A percentile compares a stretch with the other conserved stretches of the same genome.
Evolutionary conservation across 2,888 invertebrate genomes (phyloP).

Genomic region (Tanaodytes sp.): DNA sequence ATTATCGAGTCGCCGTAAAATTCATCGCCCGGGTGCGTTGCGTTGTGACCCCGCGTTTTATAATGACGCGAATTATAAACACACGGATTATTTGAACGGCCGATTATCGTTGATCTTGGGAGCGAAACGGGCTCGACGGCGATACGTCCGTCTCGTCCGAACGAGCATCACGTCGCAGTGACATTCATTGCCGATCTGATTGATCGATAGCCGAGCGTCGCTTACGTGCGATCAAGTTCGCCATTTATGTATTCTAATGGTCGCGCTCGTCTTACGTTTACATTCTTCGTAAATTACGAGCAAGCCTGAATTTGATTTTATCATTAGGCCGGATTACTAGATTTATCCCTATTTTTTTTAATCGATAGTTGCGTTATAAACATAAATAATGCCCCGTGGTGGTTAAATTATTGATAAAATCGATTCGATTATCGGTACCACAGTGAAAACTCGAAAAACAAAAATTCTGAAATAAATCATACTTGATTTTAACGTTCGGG

Average conservation of each 20-base stretch:
- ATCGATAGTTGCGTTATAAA: too few species aligned
- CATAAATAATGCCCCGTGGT: too few species aligned
- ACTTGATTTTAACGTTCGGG: too few species aligned
- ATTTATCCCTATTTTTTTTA: too few species aligned
- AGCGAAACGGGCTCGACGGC: slow-evolving; percentile 20
- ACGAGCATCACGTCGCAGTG: slow-evolving; percentile 36
- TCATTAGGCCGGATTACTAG: too few species aligned
- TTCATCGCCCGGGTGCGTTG: slow-evolving; percentile 26
- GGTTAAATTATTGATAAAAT: too few species aligned
- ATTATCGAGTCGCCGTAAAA: slow-evolving; percentile 29
- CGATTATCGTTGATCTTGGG: slow-evolving; percentile 41
- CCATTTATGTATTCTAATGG: slow-evolving; percentile 36
- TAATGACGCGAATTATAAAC: slow-evolving; percentile 38
- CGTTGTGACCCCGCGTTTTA: too few species aligned
- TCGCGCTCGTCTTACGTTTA: slow-evolving; percentile 13
- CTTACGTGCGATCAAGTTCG: slow-evolving; percentile 26
- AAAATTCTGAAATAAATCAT: too few species aligned
- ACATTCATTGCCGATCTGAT: slow-evolving; percentile 33
- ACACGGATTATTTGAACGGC: slow-evolving; percentile 39
- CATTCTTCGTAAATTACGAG: slow-evolving; percentile 8
- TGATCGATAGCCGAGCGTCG: slow-evolving; percentile 32
- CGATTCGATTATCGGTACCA: too few species aligned
- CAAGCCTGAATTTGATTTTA: slow-evolving; percentile 1
- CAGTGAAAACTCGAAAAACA: too few species aligned
- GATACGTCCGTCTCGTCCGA: slow-evolving; percentile 31